A percentile compares a stretch with the other conserved stretches of the same genome.
Evolutionary conservation across 2,113 vertebrate species (phyloP).

Genomic region (Phainopepla nitens): DNA sequence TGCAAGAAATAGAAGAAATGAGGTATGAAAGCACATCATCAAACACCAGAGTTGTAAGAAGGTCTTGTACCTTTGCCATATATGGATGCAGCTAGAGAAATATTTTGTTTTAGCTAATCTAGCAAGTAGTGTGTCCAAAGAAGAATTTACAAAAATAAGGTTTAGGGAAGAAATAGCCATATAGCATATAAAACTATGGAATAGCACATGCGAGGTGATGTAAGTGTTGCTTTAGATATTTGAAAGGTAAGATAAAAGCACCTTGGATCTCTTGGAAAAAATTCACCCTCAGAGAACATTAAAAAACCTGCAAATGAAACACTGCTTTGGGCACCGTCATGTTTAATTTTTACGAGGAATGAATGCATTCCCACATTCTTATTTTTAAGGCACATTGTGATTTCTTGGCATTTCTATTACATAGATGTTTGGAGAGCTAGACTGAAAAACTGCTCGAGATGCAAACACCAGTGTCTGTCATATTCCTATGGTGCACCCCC

Average conservation of each 20-base stretch:
- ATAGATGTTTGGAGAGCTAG: background rate
- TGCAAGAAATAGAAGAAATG: background rate
- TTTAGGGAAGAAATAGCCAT: background rate
- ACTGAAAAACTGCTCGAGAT: background rate
- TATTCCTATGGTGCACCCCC: accelerated
- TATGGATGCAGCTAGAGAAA: background rate
- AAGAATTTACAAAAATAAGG: background rate
- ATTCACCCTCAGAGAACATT: background rate
- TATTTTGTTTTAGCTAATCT: accelerated
- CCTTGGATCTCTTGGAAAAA: background rate
- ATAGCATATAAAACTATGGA: background rate
- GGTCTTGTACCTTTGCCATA: background rate
- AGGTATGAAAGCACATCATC: background rate
- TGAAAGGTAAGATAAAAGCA: background rate
- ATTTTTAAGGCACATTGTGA: background rate
- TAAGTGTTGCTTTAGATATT: background rate
- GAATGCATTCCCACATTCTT: background rate
- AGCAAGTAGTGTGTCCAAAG: background rate
- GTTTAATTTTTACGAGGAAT: background rate
- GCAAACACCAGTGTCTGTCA: background rate
- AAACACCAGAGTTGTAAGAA: background rate
- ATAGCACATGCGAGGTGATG: background rate
- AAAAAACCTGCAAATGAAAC: background rate
- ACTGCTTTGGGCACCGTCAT: background rate
- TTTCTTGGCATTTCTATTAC: background rate